phyloP scores from a whole-genome alignment of 2,113 vertebrate species.

The Oxyura jamaicensis region DNA sequence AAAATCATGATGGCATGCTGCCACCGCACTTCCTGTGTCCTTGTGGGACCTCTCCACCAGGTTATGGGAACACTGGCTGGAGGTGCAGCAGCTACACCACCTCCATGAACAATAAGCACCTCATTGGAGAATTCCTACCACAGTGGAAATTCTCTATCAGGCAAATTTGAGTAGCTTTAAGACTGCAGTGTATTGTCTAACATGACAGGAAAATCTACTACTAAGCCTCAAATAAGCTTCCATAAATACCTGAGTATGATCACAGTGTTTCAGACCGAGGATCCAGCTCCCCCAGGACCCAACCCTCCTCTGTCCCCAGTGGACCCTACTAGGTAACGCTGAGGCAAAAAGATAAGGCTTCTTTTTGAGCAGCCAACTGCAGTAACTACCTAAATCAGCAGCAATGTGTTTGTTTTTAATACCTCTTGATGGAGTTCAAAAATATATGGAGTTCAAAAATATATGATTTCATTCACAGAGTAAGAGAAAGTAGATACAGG shows the following conservation, averaged over 20 bases:
- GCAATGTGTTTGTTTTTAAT: background rate
- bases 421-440: background rate
- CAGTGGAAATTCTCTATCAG: background rate
- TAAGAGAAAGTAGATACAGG: background rate
- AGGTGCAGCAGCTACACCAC: background rate
- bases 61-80: fast-evolving
- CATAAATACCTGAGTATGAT: background rate
- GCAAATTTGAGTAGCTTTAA: background rate
- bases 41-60: fast-evolving
- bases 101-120: background rate
- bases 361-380: background rate
- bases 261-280: background rate
- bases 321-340: background rate
- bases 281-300: background rate
- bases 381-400: background rate
- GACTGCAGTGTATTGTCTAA: background rate
- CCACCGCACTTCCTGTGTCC: background rate
- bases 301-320: fast-evolving
- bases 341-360: background rate
- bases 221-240: background rate
- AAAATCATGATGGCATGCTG: background rate
- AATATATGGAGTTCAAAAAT: background rate
- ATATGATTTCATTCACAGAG: background rate
- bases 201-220: background rate
- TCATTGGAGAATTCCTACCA: background rate